These are phyloP conservation scores for Maniola hyperantus DNA, from an alignment of 2,888 invertebrate species.

Conservation along the genomic window DNA sequence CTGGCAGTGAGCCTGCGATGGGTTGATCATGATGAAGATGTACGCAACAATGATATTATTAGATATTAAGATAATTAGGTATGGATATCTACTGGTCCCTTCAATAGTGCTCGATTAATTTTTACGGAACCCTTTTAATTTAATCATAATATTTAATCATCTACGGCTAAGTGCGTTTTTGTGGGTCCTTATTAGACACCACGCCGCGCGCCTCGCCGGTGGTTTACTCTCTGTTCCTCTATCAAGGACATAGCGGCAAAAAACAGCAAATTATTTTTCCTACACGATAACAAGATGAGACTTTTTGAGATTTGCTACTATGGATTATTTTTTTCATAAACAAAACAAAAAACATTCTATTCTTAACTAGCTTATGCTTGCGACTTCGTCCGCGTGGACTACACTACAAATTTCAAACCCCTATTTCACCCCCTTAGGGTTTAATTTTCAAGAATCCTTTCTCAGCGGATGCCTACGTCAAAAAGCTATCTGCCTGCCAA, in stretches of 20 bases:
- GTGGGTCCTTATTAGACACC: constrained; percentile 42
- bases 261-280: constrained; percentile 14
- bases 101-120: constrained; percentile 10
- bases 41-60: too few species aligned
- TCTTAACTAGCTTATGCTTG: too few species aligned
- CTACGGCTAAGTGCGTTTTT: constrained; percentile 32
- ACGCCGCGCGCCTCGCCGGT: constrained; percentile 44
- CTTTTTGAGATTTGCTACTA: neutral
- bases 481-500: too few species aligned
- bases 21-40: too few species aligned
- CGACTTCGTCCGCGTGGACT: too few species aligned
- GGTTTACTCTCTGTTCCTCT: constrained; percentile 48
- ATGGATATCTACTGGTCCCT: neutral
- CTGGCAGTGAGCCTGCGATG: too few species aligned
- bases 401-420: neutral
- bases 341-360: too few species aligned
- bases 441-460: too few species aligned
- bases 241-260: constrained; percentile 43
- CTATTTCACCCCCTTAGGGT: too few species aligned
- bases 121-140: constrained; percentile 21
- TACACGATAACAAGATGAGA: neutral
- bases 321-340: too few species aligned
- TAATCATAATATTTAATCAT: constrained; percentile 19
- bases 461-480: too few species aligned
- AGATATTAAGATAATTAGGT: too few species aligned